phyloP scores from a whole-genome alignment of 2,113 vertebrate genomes.

The Trochalopteron elliotii region DNA sequence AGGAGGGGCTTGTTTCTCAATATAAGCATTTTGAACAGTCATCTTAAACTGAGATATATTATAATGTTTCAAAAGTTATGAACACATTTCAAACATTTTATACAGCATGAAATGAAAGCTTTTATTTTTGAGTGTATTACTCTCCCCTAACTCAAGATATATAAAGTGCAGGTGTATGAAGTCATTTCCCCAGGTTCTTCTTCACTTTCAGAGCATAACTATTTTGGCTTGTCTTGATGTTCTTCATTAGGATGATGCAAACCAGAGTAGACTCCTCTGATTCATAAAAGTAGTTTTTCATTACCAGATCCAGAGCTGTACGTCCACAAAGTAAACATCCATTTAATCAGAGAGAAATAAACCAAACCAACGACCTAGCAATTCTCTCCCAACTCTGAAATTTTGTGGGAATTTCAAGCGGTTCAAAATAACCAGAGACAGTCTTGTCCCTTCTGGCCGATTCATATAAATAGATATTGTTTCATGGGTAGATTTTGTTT shows the following conservation, averaged over 20 bases:
- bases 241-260: background rate
- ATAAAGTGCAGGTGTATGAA: background rate
- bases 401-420: background rate
- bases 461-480: background rate
- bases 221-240: background rate
- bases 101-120: background rate
- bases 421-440: background rate
- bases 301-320: background rate
- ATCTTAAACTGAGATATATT: background rate
- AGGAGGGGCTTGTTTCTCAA: background rate
- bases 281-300: background rate
- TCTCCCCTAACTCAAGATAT: background rate
- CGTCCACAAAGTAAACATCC: background rate
- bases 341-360: background rate
- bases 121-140: background rate
- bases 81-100: background rate
- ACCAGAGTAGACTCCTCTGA: background rate
- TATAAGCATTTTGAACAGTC: background rate
- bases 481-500: background rate
- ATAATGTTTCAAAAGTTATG: background rate
- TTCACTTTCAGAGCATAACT: background rate
- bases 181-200: background rate
- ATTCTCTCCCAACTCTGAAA: background rate
- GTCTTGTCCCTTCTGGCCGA: accelerated
- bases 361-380: background rate